Evolutionary conservation across 2,888 invertebrate species (phyloP).

Genomic region (Spicauda simplicius): DNA sequence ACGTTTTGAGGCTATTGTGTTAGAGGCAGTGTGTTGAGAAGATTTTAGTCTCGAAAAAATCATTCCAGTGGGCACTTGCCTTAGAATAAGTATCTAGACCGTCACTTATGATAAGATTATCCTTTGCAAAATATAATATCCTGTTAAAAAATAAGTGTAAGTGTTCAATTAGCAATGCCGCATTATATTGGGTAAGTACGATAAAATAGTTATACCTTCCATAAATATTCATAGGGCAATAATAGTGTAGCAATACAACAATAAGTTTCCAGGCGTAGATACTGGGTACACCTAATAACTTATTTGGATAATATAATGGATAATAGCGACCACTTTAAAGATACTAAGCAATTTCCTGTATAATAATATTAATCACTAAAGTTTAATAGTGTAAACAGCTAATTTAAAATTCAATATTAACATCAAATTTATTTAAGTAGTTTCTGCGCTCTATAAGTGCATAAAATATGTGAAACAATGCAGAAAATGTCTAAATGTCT

Average conservation of each 20-base stretch:
- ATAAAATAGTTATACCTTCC: neutral
- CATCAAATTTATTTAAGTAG: neutral
- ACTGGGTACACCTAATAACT: neutral
- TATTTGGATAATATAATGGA: neutral
- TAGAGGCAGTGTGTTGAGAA: constrained; percentile 63
- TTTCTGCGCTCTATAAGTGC: neutral
- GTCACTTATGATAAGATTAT: neutral
- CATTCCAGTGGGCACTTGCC: constrained; percentile 71
- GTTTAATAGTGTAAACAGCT: neutral
- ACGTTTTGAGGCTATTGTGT: constrained; percentile 79
- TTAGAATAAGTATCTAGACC: constrained; percentile 22
- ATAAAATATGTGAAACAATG: neutral
- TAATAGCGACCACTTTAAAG: neutral
- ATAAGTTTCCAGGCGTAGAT: neutral
- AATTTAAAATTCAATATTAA: neutral
- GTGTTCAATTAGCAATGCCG: neutral
- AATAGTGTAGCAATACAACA: neutral
- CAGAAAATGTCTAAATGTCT: neutral
- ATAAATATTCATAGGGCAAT: neutral
- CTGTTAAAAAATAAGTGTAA: neutral
- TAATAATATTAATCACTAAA: neutral
- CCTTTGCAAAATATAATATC: neutral
- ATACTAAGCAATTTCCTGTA: neutral
- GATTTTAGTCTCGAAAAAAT: constrained; percentile 81
- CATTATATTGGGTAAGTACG: constrained; percentile 1